phyloP scores from a whole-genome alignment of 2,888 invertebrate genomes.

The Agriotes lineatus region DNA sequence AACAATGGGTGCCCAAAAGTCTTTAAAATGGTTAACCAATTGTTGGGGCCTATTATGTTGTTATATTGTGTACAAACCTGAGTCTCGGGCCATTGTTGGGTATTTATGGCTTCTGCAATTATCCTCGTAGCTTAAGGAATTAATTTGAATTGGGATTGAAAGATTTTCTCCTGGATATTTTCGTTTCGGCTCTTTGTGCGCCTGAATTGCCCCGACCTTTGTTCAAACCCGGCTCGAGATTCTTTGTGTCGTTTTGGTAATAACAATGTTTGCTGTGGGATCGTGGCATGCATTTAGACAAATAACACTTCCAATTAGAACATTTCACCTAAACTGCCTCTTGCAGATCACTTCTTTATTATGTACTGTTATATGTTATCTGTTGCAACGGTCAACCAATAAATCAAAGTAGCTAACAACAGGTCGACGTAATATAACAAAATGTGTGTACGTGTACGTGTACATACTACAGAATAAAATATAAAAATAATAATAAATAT shows the following conservation, averaged over 20 bases:
- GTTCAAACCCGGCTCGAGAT: neutral
- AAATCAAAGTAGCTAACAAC: no score
- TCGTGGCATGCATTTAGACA: no score
- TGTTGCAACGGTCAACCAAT: no score
- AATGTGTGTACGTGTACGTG: no score
- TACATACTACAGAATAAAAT: no score
- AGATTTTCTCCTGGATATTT: slow-evolving; percentile 37
- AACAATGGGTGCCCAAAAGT: slow-evolving; percentile 48
- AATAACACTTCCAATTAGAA: no score
- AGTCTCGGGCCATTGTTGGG: slow-evolving; percentile 48
- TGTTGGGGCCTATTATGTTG: slow-evolving; percentile 50
- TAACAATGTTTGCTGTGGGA: neutral
- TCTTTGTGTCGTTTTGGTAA: neutral
- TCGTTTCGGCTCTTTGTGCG: slow-evolving; percentile 33
- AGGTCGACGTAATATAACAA: no score
- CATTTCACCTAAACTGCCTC: no score
- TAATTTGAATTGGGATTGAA: slow-evolving; percentile 43
- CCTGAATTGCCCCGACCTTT: slow-evolving; percentile 1
- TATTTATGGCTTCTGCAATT: slow-evolving; percentile 49
- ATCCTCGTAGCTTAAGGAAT: slow-evolving; percentile 44
- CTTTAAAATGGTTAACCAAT: slow-evolving; percentile 51
- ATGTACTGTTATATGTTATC: no score
- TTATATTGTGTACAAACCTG: slow-evolving; percentile 53
- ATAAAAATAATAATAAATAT: no score
- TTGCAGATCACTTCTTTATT: no score